Conservation (phyloP, 2,797 vertebrate species). For the Apogon hyalosoma region DNA sequence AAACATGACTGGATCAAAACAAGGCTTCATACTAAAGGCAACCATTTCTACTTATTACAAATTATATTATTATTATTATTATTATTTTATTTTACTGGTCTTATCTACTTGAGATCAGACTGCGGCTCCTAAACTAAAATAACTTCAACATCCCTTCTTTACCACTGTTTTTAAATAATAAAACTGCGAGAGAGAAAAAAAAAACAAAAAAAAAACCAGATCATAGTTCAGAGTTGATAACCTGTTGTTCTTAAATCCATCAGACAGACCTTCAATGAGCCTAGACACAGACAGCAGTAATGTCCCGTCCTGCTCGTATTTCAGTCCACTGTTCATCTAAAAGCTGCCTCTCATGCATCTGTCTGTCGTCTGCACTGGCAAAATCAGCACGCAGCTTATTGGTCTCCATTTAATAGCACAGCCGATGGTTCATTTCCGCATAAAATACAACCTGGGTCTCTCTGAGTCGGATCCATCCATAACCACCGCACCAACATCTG, state of each 20-base stretch:
- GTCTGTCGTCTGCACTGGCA: conserved; percentile 22
- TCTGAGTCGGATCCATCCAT: conserved; percentile 52
- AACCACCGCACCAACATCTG: conserved; percentile 69
- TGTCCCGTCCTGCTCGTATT: background rate
- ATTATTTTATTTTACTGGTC: too few relatives aligned
- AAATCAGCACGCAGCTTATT: conserved; percentile 29
- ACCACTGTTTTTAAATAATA: too few relatives aligned
- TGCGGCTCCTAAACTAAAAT: too few relatives aligned
- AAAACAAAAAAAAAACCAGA: too few relatives aligned
- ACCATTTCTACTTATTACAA: too few relatives aligned
- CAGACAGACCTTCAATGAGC: background rate
- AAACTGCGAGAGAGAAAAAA: too few relatives aligned
- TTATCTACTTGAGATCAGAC: too few relatives aligned
- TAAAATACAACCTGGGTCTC: conserved; percentile 49
- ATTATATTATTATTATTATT: too few relatives aligned
- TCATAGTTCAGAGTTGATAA: too few relatives aligned
- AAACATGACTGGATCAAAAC: too few relatives aligned
- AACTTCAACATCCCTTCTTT: too few relatives aligned
- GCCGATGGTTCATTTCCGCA: conserved; percentile 44
- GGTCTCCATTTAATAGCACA: conserved; percentile 44
- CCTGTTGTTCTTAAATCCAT: background rate
- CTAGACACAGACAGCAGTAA: background rate
- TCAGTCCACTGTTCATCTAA: conserved; percentile 8
- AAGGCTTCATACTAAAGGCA: too few relatives aligned
- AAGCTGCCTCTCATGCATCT: conserved; percentile 9